Percentiles rank a stretch among this genome's conserved stretches.
Conservation (phyloP, 1,140 invertebrate species). For the Leptoteleia sp. region DNA sequence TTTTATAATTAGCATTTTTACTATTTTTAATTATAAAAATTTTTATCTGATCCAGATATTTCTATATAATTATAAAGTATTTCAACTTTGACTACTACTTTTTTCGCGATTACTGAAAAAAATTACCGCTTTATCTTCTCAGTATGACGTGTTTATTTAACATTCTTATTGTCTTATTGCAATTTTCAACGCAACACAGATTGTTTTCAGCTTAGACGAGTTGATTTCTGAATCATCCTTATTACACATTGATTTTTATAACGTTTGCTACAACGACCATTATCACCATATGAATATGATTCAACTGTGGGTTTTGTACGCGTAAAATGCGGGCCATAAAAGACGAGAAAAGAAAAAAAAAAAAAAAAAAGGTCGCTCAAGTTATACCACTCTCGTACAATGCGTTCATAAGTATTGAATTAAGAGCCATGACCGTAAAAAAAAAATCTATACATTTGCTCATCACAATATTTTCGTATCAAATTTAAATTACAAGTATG, state of each 20-base stretch:
- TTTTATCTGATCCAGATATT: too few relatives aligned
- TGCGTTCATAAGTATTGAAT: constrained; percentile 41
- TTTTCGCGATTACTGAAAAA: too few relatives aligned
- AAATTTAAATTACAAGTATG: constrained; percentile 13
- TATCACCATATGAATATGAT: constrained; percentile 37
- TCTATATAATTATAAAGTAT: too few relatives aligned
- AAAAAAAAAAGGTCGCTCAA: constrained; percentile 52
- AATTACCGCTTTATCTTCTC: too few relatives aligned
- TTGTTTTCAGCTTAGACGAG: neutral
- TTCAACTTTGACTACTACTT: too few relatives aligned
- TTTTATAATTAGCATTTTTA: too few relatives aligned
- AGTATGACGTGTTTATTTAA: too few relatives aligned
- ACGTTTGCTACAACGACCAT: constrained; percentile 8
- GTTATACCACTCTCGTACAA: constrained; percentile 36
- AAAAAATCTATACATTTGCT: constrained; percentile 7
- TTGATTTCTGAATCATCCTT: constrained; percentile 21
- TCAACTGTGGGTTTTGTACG: constrained; percentile 37
- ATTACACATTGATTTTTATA: constrained; percentile 27
- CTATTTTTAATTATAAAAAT: too few relatives aligned
- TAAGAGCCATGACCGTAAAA: constrained; percentile 25
- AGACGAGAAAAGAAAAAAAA: too few relatives aligned
- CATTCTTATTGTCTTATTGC: too few relatives aligned
- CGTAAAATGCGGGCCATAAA: constrained; percentile 53
- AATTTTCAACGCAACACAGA: neutral
- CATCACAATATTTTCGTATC: constrained; percentile 35